Base-by-base conservation (phyloP, 1,140 invertebrate species). In the Melipona quadrifasciata region DNA sequence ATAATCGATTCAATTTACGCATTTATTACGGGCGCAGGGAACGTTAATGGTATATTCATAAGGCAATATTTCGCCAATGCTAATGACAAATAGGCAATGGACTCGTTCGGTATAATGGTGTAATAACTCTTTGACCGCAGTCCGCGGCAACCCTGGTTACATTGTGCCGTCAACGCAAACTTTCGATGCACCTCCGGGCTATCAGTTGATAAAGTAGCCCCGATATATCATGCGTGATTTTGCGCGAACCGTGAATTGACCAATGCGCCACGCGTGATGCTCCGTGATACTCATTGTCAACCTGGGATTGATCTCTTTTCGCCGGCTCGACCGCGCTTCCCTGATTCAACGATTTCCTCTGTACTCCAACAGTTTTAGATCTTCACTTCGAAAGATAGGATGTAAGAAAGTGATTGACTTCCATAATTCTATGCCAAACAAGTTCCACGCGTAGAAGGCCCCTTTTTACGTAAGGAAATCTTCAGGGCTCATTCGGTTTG, bases 1-100 rank as follows among this genome's bases (percentile, higher is more conserved):
- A 91, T 93, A 91, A 93, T 93, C 90, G 83, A 93, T 92, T 92
- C 88, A 89, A 93, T 93, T 93, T 91, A 88, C 84, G 90, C 82
- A 91, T 91, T 93, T 91, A 93, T 93, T 89, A 90, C 85, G 74
- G 79, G 55, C 47, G 68, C 80, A 14, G 76, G 84, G 39, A 53
- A 65, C 77, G 64, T 89, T 91, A 90, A 92, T 91, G 89, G 89
- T 89, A 90, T 90, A 92, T 92, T 91, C 90, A 91, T 91, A 89
- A 91, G 86, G 91, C 82, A 90, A 91, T 91, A 90, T 91, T 89
- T 89, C 87, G 88, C 86, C 85, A 85, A 77, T 64, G 87, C 90
- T 82, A 77, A 84, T 87, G 85, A 89, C 84, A 90, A 91, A 91
- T 89, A 87, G 86, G 78, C 82, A 84, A 88, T 90, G 85, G 70